Evolutionary conservation across 2,797 vertebrate genomes (phyloP), one percentile per base, ranked within the genome.

Genomic region (Silurus aristotelis): DNA sequence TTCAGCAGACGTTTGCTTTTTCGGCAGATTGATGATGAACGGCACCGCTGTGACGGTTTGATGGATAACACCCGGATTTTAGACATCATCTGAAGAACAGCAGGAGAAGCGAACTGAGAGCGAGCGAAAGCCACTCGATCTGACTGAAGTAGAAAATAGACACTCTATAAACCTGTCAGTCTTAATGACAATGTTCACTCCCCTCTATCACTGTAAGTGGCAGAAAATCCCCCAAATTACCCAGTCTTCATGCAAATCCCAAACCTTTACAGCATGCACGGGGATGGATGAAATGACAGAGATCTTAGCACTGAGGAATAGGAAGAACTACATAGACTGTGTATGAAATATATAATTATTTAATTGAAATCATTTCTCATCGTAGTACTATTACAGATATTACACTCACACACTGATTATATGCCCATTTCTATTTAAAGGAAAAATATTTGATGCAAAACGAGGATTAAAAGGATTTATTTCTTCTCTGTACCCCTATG

Each of bases 41-140:
- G 75, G 9, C 38, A 56, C 31, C 31, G 61, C 56, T 61, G 31
- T 78, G 48, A 60, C 55, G 9, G 43, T 27, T 73, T 64, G 46
- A 73, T 80, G 58, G 58, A 81, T 19, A 55, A 77, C 9, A 15
- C 55, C 27, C 22, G 22, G 71, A 66, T 68, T 85, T 82, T 19
- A 66, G n/a, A 25, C 48, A 75, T 55, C 79, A 61, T 81, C 52
- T 76, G 81, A 52, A 60, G n/a, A 70, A n/a, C 63, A 68, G 80
- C 61, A 68, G 63, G 31, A 66, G 60, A 81, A 60, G 31, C 46
- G 46, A 75, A 56, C 68, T 56, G 52, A 81, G 46, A 66, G 60
- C 46, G 55, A 31, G 56, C 22, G 46, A 58, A 56, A 75, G 20
- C n/a, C 60, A 7, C 27, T 64, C 55, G 75, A 68, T 79, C 9